Base-by-base conservation (phyloP, 2,888 invertebrate genomes). In the Malthinus seriepunctatus region DNA sequence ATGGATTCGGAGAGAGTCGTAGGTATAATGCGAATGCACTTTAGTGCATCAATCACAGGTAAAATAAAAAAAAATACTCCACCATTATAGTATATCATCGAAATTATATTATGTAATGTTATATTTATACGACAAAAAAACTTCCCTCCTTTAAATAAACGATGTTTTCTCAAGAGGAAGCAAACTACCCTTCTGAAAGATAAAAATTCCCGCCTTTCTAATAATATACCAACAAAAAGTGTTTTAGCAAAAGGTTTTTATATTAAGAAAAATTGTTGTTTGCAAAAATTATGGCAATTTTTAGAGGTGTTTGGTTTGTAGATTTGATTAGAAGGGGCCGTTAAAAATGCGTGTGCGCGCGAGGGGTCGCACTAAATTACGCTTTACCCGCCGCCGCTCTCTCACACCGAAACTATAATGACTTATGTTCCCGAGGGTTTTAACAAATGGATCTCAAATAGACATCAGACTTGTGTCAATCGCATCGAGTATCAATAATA, bases 121-220 rank as follows among this genome's bases (percentile, higher is more conserved):
- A 59, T 63, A 62, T 63, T 63, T 59, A 63, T 63, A 59, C 52
- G 47, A 52, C 51, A 47, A 48, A 47, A 48, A 33, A 35, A 52
- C 48, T 51, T 48, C 56, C 60, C 60, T 52, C 52, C 54, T 55
- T n/a, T 47, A 54, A 34, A 56, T 63, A 63, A 63, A 60, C 61
- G 57, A 51, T 59, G 56, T 59, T 62, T 56, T 60, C 63, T 60
- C 63, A 46, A 55, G 63, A 59, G 63, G 50, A 49, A 55, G 54
- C 23, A 49, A 48, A 55, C 57, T 54, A 52, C 60, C 53, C 54
- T 57, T 57, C 47, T 50, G 53, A 58, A 57, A 62, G 60, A 63
- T 65, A 63, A 63, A 63, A 59, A 63, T 62, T 58, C 56, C 50
- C 63, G 39, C 63, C 49, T 62, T 51, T 38, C 47, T 51, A 60